Percentiles rank a stretch among this genome's conserved stretches.
Conservation (phyloP, 2,888 invertebrate genomes). For the Pomacea canaliculata region DNA sequence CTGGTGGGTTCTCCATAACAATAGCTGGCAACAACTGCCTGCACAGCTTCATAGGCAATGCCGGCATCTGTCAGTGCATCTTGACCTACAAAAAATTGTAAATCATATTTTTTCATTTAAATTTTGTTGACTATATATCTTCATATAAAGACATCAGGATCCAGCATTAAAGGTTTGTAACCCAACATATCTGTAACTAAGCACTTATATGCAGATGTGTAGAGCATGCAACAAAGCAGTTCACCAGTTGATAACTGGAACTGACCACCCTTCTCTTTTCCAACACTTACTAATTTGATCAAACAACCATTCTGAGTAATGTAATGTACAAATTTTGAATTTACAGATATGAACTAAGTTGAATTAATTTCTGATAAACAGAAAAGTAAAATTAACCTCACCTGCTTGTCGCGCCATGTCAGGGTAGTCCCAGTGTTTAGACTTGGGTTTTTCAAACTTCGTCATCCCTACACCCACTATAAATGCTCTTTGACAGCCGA, state of each 20-base stretch:
- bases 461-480: constrained; percentile 62
- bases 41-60: constrained; percentile 45
- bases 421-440: constrained; percentile 61
- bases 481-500: constrained; percentile 38
- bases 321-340: no score
- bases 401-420: constrained; percentile 64
- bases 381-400: constrained; percentile 6
- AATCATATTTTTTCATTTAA: background rate
- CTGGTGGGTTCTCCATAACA: constrained; percentile 66
- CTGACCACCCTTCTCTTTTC: background rate
- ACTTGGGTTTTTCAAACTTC: constrained; percentile 56
- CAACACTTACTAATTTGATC: background rate
- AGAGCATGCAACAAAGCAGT: no score
- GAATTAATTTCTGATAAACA: no score
- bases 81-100: constrained; percentile 36
- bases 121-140: background rate
- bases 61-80: constrained; percentile 57
- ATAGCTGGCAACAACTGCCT: constrained; percentile 64
- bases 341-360: no score
- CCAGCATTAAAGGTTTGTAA: no score
- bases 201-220: no score
- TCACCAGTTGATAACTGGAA: no score
- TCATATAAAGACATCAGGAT: no score
- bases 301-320: no score
- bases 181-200: no score